Evolutionary conservation across 92 coral and sea anemone species (phyloP).

Genomic region (Porites lobata): DNA sequence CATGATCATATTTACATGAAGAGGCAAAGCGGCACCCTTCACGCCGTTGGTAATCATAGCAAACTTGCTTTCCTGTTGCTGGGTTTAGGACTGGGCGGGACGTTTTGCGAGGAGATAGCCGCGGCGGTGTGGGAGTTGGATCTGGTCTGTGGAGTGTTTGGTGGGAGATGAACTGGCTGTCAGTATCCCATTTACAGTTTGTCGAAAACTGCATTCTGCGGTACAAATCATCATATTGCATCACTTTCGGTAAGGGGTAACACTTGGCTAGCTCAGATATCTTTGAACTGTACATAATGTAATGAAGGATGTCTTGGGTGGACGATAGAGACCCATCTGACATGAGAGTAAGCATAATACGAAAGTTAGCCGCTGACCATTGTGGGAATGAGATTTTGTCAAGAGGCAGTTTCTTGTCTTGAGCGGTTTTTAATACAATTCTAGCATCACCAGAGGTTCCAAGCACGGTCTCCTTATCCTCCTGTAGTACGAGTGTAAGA

Average conservation of each 20-base stretch:
- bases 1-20: constrained; percentile 13
- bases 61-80: neutral
- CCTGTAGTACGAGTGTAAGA: too few relatives aligned
- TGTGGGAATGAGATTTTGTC: constrained; percentile 10
- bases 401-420: neutral
- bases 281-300: constrained; percentile 3
- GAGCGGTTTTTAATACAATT: too few relatives aligned
- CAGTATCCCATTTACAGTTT: constrained; percentile 13
- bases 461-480: too few relatives aligned
- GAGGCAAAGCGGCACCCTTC: constrained; percentile 16
- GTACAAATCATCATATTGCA: neutral
- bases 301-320: neutral
- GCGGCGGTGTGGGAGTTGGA: neutral
- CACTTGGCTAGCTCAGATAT: constrained; percentile 10
- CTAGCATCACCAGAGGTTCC: too few relatives aligned
- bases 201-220: constrained; percentile 7
- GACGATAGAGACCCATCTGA: neutral
- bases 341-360: neutral
- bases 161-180: constrained; percentile 22
- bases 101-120: neutral
- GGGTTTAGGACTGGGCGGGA: constrained; percentile 8
- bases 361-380: neutral
- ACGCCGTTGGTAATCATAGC: neutral
- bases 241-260: constrained; percentile 6
- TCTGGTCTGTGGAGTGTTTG: constrained; percentile 29